Evolutionary conservation across 2,113 vertebrate genomes (phyloP).

Genomic region (Neodon shergylaensis): DNA sequence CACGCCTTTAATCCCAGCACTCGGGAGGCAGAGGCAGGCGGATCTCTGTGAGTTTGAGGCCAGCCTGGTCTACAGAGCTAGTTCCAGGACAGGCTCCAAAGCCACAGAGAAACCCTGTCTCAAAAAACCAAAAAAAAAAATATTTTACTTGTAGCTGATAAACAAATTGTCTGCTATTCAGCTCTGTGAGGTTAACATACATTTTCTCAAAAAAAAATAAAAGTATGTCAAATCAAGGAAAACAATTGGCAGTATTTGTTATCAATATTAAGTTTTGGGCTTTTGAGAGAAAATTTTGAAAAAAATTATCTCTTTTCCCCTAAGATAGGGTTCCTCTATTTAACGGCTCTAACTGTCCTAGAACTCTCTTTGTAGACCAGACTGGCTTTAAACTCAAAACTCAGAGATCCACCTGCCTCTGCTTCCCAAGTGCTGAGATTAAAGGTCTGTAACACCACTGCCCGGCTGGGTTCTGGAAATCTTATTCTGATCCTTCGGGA

Average conservation of each 20-base stretch:
- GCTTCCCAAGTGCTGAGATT: neutral
- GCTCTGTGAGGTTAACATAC: neutral
- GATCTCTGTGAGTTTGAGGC: no score
- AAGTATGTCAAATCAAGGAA: neutral
- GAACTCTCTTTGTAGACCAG: neutral
- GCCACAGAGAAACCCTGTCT: no score
- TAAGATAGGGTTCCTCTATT: no score
- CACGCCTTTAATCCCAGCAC: no score
- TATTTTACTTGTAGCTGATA: neutral
- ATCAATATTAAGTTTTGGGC: neutral
- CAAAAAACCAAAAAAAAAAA: no score
- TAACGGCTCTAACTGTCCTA: neutral
- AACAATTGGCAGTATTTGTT: neutral
- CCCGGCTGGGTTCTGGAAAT: neutral
- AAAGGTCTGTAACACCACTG: neutral
- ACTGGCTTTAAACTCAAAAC: neutral
- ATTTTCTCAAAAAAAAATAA: neutral
- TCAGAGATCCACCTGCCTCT: neutral
- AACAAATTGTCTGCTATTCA: neutral
- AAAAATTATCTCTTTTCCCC: neutral
- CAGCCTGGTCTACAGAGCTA: no score
- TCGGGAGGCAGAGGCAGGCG: no score
- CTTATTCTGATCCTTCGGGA: neutral
- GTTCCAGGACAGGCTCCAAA: no score
- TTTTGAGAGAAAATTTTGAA: neutral